Conservation (phyloP, 2,888 invertebrate genomes). For the Plebejus argus region DNA sequence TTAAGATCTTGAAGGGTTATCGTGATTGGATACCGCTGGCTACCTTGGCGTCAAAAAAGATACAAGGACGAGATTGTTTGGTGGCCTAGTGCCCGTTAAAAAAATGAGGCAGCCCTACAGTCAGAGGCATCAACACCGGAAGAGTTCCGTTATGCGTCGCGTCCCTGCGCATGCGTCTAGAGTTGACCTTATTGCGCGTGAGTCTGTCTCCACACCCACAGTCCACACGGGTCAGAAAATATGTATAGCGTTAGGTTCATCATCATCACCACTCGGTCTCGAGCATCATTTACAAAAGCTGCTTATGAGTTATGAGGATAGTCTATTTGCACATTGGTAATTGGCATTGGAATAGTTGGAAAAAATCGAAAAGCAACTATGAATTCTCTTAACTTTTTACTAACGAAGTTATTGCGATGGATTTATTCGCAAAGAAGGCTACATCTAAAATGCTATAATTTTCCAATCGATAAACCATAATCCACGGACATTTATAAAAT, state of each 20-base stretch:
- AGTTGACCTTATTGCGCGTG: slow-evolving; percentile 48
- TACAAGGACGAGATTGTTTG: too few species aligned
- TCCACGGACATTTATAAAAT: neutral
- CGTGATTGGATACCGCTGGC: neutral
- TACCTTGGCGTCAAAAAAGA: neutral
- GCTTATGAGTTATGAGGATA: too few species aligned
- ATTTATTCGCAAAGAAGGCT: neutral
- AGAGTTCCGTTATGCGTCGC: slow-evolving; percentile 56
- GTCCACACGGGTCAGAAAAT: slow-evolving; percentile 34
- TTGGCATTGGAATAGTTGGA: too few species aligned
- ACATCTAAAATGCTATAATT: neutral
- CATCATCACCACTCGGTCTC: neutral
- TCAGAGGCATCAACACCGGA: slow-evolving; percentile 49
- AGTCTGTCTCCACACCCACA: slow-evolving; percentile 42
- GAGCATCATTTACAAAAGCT: neutral
- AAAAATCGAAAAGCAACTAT: too few species aligned
- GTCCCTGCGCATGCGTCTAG: slow-evolving; percentile 52
- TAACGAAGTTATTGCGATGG: neutral
- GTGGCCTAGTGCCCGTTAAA: neutral
- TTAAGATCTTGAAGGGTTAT: neutral
- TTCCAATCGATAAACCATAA: neutral
- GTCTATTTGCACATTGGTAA: too few species aligned
- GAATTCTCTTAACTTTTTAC: too few species aligned
- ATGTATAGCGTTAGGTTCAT: neutral
- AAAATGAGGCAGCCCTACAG: slow-evolving; percentile 22